Base-by-base conservation (phyloP, 1,140 invertebrate species). In the Gryllus bimaculatus region DNA sequence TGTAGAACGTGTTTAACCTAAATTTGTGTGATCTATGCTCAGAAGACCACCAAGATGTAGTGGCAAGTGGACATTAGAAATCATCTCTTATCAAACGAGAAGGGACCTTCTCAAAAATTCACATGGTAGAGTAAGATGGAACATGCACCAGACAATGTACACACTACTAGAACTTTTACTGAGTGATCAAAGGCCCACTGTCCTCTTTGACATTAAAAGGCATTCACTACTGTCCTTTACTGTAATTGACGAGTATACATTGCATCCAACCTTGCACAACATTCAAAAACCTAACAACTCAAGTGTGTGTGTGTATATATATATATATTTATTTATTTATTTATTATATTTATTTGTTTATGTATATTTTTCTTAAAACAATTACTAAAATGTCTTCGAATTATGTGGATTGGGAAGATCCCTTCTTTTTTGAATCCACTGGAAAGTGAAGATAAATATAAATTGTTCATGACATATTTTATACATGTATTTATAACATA, bases 361-460 rank as follows among this genome's bases (percentile, higher is more conserved):
- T 66, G 18, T 39, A 39, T 39, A 39, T 39, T 18, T 48, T 48
- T 47, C 47, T n/a, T 48, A 47, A 77, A 77, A 77, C 48, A 48
- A 77, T 48, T 48, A 48, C 39, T 77, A 77, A 77, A 47, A 77
- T 77, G 76, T 26, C 39, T 77, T 15, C 18, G n/a, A 77, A 66
- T 66, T 13, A 10, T 66, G 66, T 48, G 74, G 74, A 75, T 75
- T 80, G 79, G 78, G 66, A 80, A 80, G 74, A 80, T 80, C 79
- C 76, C 20, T 48, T 78, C 79, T 47, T 75, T 73, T 78, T 47
- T 74, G 20, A 80, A 47, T 75, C 79, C 79, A 80, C 79, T 78
- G 77, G 73, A 75, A 78, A 80, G 48, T 48, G 54, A 80, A 78
- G 39, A 80, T 48, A 26, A 47, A 18, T 54, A 47, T 75, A n/a